Conservation (phyloP, 2,797 vertebrate species). For the Notamacropus eugenii region DNA sequence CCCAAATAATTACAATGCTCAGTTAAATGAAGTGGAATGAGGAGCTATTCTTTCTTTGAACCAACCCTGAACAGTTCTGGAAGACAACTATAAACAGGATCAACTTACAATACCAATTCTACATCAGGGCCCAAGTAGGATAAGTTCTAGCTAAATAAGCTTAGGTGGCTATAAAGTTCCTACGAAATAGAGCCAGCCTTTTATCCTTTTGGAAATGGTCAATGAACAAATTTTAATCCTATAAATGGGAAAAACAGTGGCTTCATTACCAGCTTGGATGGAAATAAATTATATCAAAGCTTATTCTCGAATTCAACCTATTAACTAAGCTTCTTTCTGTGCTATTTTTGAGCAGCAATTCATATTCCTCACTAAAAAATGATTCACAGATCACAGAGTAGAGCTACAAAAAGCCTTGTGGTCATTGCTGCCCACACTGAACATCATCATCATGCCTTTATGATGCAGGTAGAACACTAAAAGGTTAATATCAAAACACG, state of each 20-base stretch:
- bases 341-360: background rate
- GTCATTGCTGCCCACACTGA: background rate
- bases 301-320: background rate
- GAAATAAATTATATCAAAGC: background rate
- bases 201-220: slow-evolving; percentile 24
- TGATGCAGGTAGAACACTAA: background rate
- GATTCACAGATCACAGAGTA: background rate
- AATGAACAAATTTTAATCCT: background rate
- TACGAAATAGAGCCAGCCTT: slow-evolving; percentile 13
- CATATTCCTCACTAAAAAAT: background rate
- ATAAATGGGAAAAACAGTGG: slow-evolving; percentile 5
- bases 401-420: background rate
- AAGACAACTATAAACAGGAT: background rate
- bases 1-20: background rate
- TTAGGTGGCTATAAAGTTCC: background rate
- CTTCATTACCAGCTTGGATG: background rate
- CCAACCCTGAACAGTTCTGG: slow-evolving; percentile 3
- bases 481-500: background rate
- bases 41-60: slow-evolving; percentile 24
- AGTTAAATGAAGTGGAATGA: background rate
- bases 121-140: background rate
- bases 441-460: background rate
- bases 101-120: slow-evolving; percentile 2
- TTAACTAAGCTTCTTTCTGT: background rate
- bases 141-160: slow-evolving; percentile 5